Percentiles rank a stretch among this genome's conserved stretches.
Evolutionary conservation across 2,888 invertebrate genomes (phyloP).

Genomic region (Aplocera efformata): DNA sequence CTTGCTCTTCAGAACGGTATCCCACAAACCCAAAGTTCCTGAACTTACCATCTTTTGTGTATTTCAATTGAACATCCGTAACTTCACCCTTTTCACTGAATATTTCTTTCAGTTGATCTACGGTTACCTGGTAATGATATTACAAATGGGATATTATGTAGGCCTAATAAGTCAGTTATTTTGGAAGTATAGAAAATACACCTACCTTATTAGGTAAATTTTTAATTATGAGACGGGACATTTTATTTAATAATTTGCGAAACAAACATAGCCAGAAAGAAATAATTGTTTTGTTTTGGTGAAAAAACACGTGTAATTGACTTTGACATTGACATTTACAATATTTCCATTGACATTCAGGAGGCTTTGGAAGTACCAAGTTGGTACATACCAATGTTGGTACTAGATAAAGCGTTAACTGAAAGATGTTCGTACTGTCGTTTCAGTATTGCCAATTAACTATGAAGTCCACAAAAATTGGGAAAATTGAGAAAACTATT

Average conservation of each 20-base stretch:
- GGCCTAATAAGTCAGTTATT: too few relatives aligned
- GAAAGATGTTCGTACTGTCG: too few relatives aligned
- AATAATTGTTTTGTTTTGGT: not conserved
- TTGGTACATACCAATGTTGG: too few relatives aligned
- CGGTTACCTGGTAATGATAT: constrained; percentile 86
- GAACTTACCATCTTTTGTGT: constrained; percentile 94
- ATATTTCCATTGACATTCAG: too few relatives aligned
- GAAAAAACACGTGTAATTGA: not conserved
- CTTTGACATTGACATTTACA: too few relatives aligned
- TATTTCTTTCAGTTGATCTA: constrained; percentile 85
- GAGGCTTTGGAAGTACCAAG: too few relatives aligned
- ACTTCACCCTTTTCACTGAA: constrained; percentile 91
- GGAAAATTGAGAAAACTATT: too few relatives aligned
- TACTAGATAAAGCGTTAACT: too few relatives aligned
- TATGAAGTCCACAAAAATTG: too few relatives aligned
- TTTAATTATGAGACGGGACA: constrained; percentile 94
- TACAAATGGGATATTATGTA: too few relatives aligned
- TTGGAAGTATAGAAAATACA: constrained; percentile 30
- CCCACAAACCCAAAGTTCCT: constrained; percentile 97
- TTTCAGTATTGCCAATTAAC: too few relatives aligned
- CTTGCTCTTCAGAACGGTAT: constrained; percentile 90
- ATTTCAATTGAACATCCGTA: constrained; percentile 96
- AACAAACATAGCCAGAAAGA: not conserved
- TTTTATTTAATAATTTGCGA: constrained; percentile 40
- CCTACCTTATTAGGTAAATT: constrained; percentile 93